phyloP scores from a whole-genome alignment of 2,797 vertebrate species.

The Typhlichthys eigenmanni region DNA sequence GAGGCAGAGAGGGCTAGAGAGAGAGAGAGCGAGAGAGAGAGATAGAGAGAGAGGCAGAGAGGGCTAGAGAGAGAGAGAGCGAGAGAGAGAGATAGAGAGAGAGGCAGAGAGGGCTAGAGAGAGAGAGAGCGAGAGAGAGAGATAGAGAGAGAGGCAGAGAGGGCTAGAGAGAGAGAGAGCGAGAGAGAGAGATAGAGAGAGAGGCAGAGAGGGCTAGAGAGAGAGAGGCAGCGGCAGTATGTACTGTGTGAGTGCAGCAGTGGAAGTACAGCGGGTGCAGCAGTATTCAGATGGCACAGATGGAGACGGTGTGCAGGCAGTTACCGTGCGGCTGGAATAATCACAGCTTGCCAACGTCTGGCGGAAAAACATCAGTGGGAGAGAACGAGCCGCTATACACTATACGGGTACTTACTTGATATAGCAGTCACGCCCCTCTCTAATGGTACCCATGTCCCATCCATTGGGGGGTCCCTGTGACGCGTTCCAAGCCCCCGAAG shows the following conservation, averaged over 20 bases:
- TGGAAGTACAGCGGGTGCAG: conserved; percentile 64
- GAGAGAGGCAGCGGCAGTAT: conserved; percentile 57
- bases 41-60: neutral
- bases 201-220: conserved; percentile 27
- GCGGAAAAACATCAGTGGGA: conserved; percentile 67
- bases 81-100: too few relatives aligned
- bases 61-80: too few relatives aligned
- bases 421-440: conserved; percentile 95
- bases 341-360: conserved; percentile 71
- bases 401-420: conserved; percentile 84
- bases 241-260: conserved; percentile 55
- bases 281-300: conserved; percentile 77
- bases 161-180: neutral
- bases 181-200: neutral
- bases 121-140: conserved; percentile 3
- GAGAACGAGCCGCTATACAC: conserved; percentile 51
- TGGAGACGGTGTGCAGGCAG: conserved; percentile 70
- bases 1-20: too few relatives aligned
- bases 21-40: too few relatives aligned
- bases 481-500: conserved; percentile 88
- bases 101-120: neutral
- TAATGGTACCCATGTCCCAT: conserved; percentile 95
- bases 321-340: conserved; percentile 73
- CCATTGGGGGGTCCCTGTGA: conserved; percentile 92
- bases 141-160: neutral